Evolutionary conservation across 2,113 vertebrate species (phyloP), one percentile per base, ranked within the genome.

Genomic region (Natator depressus): DNA sequence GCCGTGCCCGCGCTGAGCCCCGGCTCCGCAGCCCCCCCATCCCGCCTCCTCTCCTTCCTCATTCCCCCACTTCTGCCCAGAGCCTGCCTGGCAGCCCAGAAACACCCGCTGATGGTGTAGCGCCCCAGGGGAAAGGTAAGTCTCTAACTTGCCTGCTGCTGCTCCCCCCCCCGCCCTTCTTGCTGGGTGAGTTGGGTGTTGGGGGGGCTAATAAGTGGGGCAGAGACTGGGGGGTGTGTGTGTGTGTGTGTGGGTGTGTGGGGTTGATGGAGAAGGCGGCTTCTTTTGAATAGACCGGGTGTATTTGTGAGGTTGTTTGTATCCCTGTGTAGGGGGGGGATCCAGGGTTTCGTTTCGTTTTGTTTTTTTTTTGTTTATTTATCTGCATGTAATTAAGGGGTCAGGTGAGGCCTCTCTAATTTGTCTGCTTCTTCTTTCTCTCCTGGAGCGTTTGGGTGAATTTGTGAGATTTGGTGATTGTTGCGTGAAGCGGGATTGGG

Each of bases 91-190:
- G 91, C 87, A 55, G 42, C 80, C 87, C 50, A 83, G 83, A 91
- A 94, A 91, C 88, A 90, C 78, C 83, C 89, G 87, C 94, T 86
- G 97, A 98, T 98, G 98, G 96, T 98, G 98, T 98, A 98, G 96
- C 84, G 91, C 96, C 12, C 89, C 85, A 31, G 97, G 97, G 96
- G 93, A 94, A 95, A 98, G 98, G 98, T 98, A 96, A 98, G 98
- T 93, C 50, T 82, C 92, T 65, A 20, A 42, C 80, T 65, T 38
- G 87, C 35, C 87, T 8, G 46, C 76, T 76, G 84, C 16, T 35
- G 59, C 42, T 80, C 22, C 10, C 19, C 22, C 80, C 24, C 27
- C 42, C 55, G 76, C 24, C 27, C 2, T 27, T 2, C 35, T 19
- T 35, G 85, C 38, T 9, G 72, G 12, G 62, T 10, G 2, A 14